Conservation (phyloP, 92 coral and sea anemone species). For the Micromussa lordhowensis region DNA sequence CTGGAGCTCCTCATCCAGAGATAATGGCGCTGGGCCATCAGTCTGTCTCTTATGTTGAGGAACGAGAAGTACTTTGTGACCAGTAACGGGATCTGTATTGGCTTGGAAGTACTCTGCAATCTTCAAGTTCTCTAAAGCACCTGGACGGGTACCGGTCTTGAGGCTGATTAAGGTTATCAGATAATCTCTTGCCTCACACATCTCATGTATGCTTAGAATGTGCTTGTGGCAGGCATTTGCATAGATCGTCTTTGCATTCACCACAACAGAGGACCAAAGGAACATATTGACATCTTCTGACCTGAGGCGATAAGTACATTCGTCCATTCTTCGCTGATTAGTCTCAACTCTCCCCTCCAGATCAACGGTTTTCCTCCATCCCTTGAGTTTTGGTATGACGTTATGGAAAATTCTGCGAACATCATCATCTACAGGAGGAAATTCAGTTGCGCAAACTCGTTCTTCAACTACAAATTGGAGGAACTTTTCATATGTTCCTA, state of each 20-base stretch:
- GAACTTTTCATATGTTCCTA: not conserved
- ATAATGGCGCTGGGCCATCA: slow-evolving; percentile 10
- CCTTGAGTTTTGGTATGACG: not conserved
- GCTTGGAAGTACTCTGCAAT: not conserved
- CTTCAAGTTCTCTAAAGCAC: not conserved
- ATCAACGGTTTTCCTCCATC: slow-evolving; percentile 9
- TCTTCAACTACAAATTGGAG: slow-evolving; percentile 5
- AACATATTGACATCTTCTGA: slow-evolving; percentile 2
- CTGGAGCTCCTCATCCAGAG: not conserved
- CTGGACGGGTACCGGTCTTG: not conserved
- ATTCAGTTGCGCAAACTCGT: not conserved
- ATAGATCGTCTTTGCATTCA: not conserved
- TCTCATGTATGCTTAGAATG: not conserved
- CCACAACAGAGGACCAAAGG: not conserved
- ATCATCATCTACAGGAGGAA: not conserved
- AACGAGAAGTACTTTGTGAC: slow-evolving; percentile 11
- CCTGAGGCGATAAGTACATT: not conserved
- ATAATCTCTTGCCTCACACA: slow-evolving; percentile 21
- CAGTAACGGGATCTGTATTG: not conserved
- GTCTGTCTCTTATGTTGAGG: slow-evolving; percentile 4
- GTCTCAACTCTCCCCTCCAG: not conserved
- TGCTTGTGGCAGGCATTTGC: not conserved
- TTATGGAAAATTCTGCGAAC: not conserved
- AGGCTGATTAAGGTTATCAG: not conserved
- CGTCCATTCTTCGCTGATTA: not conserved